Base-by-base conservation (phyloP, 2,888 invertebrate species). In the Habroteleia sp. region DNA sequence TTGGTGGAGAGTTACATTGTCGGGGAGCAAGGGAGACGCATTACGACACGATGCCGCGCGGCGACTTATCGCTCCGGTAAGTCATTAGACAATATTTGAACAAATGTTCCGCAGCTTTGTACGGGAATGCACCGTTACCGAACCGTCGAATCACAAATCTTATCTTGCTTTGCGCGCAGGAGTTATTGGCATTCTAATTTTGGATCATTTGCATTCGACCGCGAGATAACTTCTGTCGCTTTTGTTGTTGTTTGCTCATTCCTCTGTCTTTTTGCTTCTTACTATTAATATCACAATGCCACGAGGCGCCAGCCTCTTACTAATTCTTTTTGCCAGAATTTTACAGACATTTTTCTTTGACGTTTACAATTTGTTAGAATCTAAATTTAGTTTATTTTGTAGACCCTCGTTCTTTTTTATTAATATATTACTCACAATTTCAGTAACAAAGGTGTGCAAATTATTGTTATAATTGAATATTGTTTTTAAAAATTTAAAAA, bases 21-120 rank as follows among this genome's bases (percentile, higher is more conserved):
- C 68, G 13, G 23, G 10, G 27, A 37, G 27, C 23, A 78, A 72
- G 66, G 73, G 73, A 77, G 65, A 62, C 54, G 73, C 58, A 52
- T 76, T 76, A 78, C 69, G 62, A 50, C 41, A 52, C 69, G 42
- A 17, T 60, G 52, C 50, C 72, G 78, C 58, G 60, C 60, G 50
- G 65, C 74, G 35, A 79, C 56, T 81, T 80, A 76, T 75, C 78
- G 79, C 77, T 81, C 77, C 75, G 68, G 33, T 76, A 79, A 81
- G 77, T 76, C 79, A 79, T 82, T 63, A 41, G 77, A 79, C 75
- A 78, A 81, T 84, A 84, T 85, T 85, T 85, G 74, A 77, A 82
- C 81, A 84, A 84, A 80, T 82, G 82, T 81, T 78, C 35, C 52
- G 37, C 65, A 68, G 48, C 56, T 68, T 46, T 52, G 63, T 63